Base-by-base conservation (phyloP, 2,888 invertebrate species). In the Augochlorella aurata region DNA sequence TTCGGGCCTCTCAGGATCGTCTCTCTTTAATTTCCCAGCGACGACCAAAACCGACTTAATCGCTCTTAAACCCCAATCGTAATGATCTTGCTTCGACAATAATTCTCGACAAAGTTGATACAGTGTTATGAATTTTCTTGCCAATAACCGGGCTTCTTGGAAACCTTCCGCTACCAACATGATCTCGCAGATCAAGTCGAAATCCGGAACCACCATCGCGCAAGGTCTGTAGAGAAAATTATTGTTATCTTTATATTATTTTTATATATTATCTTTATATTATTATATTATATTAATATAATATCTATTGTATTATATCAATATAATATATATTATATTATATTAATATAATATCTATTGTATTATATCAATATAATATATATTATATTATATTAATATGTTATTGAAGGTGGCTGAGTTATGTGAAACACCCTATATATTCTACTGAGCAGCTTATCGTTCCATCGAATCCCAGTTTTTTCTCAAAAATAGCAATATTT, bases 131-230 rank as follows among this genome's bases (percentile, higher is more conserved):
- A 99, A 98, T 94, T 99, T 99, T 85, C 98, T 95, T 38, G 98
- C 98, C 81, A 98, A 93, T 45, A 98, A 94, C 87, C 98, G 95
- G 9, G 99, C 98, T 83, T 98, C 98, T 91, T 98, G 96, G 94
- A 99, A 98, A 61, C 98, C 99, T 94, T 99, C 98, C 8, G 98
- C 98, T 18, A 98, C 98, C 94, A 99, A 95, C 98, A 98, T 98
- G 93, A 99, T 99, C 95, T 99, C 98, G 94, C 98, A 98, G 93
- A 99, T 99, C 90, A 99, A 93, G 89, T 98, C 98, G 94, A 98
- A 98, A 94, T 99, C 99, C 0, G 99, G 99, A 18, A 99, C 98
- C 16, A 99, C 98, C 99, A 99, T 99, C 77, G 98, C 98, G 93
- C 98, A 99, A 0, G 99, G 98, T 91, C 98, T 97, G 70, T 47